phyloP scores from a whole-genome alignment of 1,140 invertebrate genomes.

The Argopecten irradians region DNA sequence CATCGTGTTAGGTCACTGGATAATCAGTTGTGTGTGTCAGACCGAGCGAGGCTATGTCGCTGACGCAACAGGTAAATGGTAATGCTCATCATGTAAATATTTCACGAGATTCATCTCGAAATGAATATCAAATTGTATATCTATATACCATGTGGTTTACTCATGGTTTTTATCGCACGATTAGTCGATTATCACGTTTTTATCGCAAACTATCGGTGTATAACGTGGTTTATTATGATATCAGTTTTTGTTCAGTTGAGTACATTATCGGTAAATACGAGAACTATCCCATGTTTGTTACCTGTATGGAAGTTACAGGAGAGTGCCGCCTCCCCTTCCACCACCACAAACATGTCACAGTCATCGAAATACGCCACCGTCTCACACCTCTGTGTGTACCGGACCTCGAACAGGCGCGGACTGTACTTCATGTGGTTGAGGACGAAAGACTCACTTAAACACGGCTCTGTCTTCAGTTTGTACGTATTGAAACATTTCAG shows the following conservation, averaged over 20 bases:
- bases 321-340: conserved; percentile 70
- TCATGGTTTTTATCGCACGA: background rate
- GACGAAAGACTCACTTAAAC: conserved; percentile 62
- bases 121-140: background rate
- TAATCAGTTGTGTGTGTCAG: background rate
- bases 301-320: conserved; percentile 73
- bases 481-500: conserved; percentile 74
- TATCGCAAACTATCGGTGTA: background rate
- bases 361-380: conserved; percentile 71
- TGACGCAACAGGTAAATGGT: background rate
- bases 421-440: conserved; percentile 72
- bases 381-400: conserved; percentile 68
- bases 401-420: conserved; percentile 72
- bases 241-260: background rate
- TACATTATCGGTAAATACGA: background rate
- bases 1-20: background rate
- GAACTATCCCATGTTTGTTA: conserved; percentile 34
- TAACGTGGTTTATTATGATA: background rate
- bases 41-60: background rate
- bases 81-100: background rate
- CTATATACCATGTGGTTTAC: background rate
- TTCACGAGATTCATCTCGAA: background rate
- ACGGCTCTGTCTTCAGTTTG: conserved; percentile 62
- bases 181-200: background rate
- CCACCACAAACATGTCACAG: conserved; percentile 68